These are phyloP conservation scores for Calidris pugnax DNA, from an alignment of 2,113 vertebrate species.

Conservation along the genomic window DNA sequence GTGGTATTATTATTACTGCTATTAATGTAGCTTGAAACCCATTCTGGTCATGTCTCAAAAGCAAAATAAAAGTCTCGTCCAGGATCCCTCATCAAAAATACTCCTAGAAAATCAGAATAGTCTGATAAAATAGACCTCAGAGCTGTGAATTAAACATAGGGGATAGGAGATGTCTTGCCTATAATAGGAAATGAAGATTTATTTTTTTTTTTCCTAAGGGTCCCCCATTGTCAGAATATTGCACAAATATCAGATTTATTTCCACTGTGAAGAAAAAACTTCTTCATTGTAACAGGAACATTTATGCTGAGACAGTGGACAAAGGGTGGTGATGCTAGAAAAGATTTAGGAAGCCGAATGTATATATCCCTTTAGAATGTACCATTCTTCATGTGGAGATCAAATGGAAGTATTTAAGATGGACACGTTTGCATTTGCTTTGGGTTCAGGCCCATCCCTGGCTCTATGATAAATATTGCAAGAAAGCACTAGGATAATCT, in stretches of 20 bases:
- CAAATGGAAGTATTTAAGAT: rapidly evolving
- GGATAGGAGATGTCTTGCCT: neutral
- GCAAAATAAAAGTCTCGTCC: neutral
- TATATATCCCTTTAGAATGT: neutral
- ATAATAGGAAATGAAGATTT: neutral
- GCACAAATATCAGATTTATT: neutral
- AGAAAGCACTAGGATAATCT: neutral
- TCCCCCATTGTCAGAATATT: neutral
- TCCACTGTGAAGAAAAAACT: neutral
- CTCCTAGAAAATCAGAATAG: neutral
- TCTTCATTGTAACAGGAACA: neutral
- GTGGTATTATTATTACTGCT: neutral
- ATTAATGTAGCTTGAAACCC: neutral
- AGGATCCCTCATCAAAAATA: neutral
- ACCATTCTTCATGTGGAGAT: rapidly evolving
- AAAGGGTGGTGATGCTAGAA: neutral
- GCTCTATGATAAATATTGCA: neutral
- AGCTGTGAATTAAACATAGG: neutral
- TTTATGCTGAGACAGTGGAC: neutral
- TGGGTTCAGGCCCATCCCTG: neutral
- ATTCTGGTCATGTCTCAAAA: neutral
- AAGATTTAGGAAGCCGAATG: neutral
- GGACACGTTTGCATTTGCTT: neutral
- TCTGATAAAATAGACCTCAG: neutral
- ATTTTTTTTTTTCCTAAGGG: neutral